phyloP scores from a whole-genome alignment of 2,888 invertebrate genomes.

The Caenorhabditis becei region DNA sequence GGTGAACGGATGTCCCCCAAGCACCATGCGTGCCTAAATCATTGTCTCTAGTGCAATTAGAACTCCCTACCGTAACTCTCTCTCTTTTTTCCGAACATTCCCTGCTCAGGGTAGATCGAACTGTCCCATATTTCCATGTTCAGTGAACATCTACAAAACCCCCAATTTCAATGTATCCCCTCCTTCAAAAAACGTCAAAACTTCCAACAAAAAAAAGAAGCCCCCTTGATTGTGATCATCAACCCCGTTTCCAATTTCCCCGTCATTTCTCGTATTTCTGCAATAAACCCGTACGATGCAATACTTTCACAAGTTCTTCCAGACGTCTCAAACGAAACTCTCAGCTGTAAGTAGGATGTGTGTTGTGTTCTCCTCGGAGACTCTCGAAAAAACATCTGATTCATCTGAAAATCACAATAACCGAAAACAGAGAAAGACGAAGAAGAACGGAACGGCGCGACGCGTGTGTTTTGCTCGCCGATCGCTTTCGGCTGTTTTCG shows the following conservation, averaged over 20 bases:
- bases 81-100: conserved; percentile 33
- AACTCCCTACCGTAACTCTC: conserved; percentile 1
- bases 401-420: conserved; percentile 40
- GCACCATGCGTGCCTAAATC: not conserved
- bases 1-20: conserved; percentile 24
- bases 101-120: conserved; percentile 42
- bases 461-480: conserved; percentile 44
- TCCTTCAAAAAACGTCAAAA: conserved; percentile 7
- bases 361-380: not conserved
- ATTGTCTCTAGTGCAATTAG: conserved; percentile 36
- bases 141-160: not conserved
- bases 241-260: conserved; percentile 5
- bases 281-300: conserved; percentile 44
- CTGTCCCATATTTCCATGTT: conserved; percentile 8
- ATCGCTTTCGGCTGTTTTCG: conserved; percentile 11
- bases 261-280: conserved; percentile 9
- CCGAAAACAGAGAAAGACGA: conserved; percentile 12
- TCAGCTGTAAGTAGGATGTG: conserved; percentile 31
- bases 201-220: conserved; percentile 2
- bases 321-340: conserved; percentile 38
- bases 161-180: not conserved
- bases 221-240: conserved; percentile 41
- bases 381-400: conserved; percentile 24
- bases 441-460: not conserved
- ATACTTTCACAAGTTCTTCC: conserved; percentile 52